Conservation (phyloP, 2,113 vertebrate species). For the Bos javanicus region DNA sequence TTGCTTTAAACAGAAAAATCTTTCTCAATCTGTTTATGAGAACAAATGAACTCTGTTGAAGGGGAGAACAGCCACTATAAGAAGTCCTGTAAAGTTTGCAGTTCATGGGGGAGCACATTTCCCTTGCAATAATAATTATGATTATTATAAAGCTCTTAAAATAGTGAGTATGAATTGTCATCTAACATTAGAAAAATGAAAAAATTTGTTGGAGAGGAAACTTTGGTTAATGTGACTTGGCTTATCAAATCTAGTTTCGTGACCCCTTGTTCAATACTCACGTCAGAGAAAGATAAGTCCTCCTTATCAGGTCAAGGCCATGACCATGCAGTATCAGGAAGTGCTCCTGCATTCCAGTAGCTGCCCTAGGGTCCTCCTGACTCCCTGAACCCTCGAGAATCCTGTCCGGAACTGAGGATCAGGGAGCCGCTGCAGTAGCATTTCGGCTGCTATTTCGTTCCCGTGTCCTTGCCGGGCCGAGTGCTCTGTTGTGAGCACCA, state of each 20-base stretch:
- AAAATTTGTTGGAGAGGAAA: background rate
- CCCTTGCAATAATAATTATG: background rate
- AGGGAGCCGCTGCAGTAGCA: background rate
- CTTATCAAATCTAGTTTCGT: background rate
- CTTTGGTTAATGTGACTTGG: background rate
- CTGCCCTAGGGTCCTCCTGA: background rate
- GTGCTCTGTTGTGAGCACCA: accelerated
- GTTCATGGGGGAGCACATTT: background rate
- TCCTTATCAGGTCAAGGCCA: background rate
- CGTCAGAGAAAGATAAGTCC: background rate
- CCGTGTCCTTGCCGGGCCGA: background rate
- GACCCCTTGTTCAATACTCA: background rate
- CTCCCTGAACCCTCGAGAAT: background rate
- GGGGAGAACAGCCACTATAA: background rate
- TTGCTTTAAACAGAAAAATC: background rate
- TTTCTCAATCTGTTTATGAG: background rate
- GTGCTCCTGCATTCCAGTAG: background rate
- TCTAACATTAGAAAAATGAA: background rate
- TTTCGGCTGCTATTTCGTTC: accelerated
- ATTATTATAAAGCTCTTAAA: background rate
- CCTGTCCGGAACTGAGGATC: background rate
- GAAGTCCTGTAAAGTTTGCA: background rate
- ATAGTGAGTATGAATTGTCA: background rate
- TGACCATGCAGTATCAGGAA: background rate
- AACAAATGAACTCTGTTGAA: background rate